Evolutionary conservation across 2,888 invertebrate genomes (phyloP).

Genomic region (Drosophila longiperda): DNA sequence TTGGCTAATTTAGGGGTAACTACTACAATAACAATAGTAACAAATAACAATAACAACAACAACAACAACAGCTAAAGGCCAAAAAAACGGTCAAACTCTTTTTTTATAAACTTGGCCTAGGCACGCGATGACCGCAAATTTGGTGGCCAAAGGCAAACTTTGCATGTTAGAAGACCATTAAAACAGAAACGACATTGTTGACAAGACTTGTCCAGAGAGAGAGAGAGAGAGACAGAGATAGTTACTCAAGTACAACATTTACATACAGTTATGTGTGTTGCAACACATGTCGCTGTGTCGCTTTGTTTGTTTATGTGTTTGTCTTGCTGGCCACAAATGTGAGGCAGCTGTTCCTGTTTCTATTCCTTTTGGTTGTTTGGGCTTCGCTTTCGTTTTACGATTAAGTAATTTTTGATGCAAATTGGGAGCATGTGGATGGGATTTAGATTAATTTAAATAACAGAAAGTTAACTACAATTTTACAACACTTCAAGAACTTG

Average conservation of each 20-base stretch:
- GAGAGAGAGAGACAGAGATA: background rate
- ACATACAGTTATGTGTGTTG: constrained; percentile 13
- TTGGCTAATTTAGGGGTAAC: constrained; percentile 68
- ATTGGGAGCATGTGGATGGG: background rate
- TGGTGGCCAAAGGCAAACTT: constrained; percentile 52
- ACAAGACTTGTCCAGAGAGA: background rate
- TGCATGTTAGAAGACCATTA: constrained; percentile 72
- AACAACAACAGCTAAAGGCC: constrained; percentile 27
- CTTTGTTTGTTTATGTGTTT: background rate
- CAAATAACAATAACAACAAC: constrained; percentile 8
- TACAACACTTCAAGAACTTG: background rate
- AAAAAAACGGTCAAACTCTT: constrained; percentile 23
- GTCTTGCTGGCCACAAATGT: background rate
- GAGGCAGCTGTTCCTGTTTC: constrained; percentile 9
- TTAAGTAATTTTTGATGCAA: constrained; percentile 7
- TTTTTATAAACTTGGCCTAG: constrained; percentile 56
- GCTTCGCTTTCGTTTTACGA: background rate
- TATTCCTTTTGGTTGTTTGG: background rate
- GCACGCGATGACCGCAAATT: constrained; percentile 75
- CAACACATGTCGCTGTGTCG: background rate
- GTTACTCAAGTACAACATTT: constrained; percentile 10
- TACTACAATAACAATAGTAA: constrained; percentile 27
- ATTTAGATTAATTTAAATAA: background rate
- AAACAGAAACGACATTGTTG: constrained; percentile 31
- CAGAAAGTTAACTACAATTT: background rate